Conservation (phyloP, 2,113 vertebrate species). For the Telmatochromis sp. region DNA sequence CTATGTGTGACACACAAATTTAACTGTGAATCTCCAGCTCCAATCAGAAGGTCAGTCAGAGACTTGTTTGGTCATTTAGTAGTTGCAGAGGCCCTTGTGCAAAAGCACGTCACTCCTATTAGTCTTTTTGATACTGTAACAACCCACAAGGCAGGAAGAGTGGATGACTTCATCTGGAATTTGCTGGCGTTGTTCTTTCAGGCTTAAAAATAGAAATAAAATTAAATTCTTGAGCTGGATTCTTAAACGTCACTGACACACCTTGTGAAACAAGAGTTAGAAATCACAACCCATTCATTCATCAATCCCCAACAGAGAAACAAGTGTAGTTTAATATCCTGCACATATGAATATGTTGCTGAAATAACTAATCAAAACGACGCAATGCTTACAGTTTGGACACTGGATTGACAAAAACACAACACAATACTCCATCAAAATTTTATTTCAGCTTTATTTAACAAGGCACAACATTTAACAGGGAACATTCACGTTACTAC, state of each 20-base stretch:
- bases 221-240: background rate
- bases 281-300: background rate
- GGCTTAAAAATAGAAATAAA: background rate
- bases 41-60: conserved; percentile 21
- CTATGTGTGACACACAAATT: conserved; percentile 51
- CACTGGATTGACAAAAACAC: background rate
- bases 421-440: background rate
- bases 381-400: background rate
- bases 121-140: background rate
- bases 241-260: background rate
- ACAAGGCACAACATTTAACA: background rate
- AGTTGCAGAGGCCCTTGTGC: background rate
- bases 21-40: conserved; percentile 36
- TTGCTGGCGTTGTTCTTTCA: background rate
- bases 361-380: background rate
- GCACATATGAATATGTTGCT: background rate
- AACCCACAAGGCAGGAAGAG: background rate
- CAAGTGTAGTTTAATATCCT: background rate
- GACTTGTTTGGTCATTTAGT: conserved; percentile 21
- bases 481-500: background rate
- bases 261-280: background rate
- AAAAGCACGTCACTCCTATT: background rate
- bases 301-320: background rate
- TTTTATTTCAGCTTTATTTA: conserved; percentile 15
- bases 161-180: background rate